These are phyloP conservation scores for Pluvialis apricaria DNA, from an alignment of 2,113 vertebrate genomes.

Conservation along the genomic window DNA sequence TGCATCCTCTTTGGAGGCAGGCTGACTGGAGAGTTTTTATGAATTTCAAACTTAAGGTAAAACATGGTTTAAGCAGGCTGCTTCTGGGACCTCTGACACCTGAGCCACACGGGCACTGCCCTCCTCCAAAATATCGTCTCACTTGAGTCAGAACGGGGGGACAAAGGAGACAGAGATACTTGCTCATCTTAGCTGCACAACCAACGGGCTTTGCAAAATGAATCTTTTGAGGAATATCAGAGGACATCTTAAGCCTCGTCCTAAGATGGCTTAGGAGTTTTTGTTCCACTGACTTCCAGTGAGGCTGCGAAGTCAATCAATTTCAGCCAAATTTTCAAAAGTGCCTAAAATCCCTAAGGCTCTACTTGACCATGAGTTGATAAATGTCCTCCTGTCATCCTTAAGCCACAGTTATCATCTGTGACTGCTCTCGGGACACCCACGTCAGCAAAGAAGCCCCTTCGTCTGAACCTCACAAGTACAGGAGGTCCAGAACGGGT, in stretches of 20 bases:
- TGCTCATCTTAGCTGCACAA: not conserved
- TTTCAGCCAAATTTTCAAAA: not conserved
- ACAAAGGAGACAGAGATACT: not conserved
- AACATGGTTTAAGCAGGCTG: not conserved
- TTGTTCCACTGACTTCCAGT: not conserved
- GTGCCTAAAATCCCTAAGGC: not conserved
- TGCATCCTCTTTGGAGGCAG: not conserved
- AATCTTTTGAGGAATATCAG: not conserved
- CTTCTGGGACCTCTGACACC: not conserved
- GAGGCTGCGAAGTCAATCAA: not conserved
- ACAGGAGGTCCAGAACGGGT: not conserved
- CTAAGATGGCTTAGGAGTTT: not conserved
- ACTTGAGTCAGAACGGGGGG: not conserved
- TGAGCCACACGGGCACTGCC: not conserved
- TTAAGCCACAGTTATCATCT: not conserved
- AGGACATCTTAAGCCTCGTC: not conserved
- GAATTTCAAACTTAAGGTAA: not conserved
- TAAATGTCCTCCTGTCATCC: not conserved
- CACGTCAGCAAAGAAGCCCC: not conserved
- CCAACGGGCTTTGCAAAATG: not conserved
- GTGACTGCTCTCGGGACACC: not conserved
- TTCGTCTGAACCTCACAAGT: not conserved
- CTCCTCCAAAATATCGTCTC: not conserved
- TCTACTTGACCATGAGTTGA: accelerated
- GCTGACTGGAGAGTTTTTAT: not conserved